These are phyloP conservation scores for Endotricha flammealis DNA, from an alignment of 2,888 invertebrate species.

Conservation along the genomic window DNA sequence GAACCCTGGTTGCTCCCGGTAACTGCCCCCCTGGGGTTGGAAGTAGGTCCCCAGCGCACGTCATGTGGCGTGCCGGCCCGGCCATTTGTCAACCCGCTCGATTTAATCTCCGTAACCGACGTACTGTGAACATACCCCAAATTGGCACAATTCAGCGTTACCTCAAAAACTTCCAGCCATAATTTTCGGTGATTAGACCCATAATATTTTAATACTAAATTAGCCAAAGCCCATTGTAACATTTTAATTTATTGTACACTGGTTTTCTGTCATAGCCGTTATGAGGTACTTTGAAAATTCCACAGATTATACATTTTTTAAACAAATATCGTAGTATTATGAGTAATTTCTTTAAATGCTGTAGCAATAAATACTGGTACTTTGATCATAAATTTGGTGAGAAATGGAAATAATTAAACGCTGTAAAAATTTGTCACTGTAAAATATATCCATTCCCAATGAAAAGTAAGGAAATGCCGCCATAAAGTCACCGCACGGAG, in stretches of 20 bases:
- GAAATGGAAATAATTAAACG: no score
- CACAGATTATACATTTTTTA: no score
- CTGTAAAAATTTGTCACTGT: no score
- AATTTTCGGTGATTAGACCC: not conserved
- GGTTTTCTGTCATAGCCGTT: no score
- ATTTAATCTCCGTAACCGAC: slow-evolving; percentile 20
- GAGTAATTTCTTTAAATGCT: no score
- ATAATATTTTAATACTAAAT: not conserved
- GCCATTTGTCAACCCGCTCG: slow-evolving; percentile 23
- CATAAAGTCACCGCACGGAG: slow-evolving; percentile 25
- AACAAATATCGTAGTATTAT: no score
- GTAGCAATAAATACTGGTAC: no score
- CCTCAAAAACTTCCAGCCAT: slow-evolving; percentile 18
- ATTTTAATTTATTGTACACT: not conserved
- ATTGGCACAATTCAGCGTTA: slow-evolving; percentile 2
- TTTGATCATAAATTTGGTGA: no score
- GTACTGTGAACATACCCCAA: slow-evolving; percentile 2
- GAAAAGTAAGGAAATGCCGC: slow-evolving; percentile 21
- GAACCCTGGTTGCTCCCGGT: slow-evolving; percentile 1
- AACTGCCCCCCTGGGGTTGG: not conserved
- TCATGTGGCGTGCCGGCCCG: slow-evolving; percentile 20
- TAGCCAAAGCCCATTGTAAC: not conserved
- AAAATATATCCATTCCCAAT: no score
- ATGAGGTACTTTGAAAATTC: no score
- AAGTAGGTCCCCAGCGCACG: slow-evolving; percentile 13